Evolutionary conservation across 2,797 vertebrate genomes (phyloP), one percentile per base, ranked within the genome.

Genomic region (Mormyrus proboscirostris): DNA sequence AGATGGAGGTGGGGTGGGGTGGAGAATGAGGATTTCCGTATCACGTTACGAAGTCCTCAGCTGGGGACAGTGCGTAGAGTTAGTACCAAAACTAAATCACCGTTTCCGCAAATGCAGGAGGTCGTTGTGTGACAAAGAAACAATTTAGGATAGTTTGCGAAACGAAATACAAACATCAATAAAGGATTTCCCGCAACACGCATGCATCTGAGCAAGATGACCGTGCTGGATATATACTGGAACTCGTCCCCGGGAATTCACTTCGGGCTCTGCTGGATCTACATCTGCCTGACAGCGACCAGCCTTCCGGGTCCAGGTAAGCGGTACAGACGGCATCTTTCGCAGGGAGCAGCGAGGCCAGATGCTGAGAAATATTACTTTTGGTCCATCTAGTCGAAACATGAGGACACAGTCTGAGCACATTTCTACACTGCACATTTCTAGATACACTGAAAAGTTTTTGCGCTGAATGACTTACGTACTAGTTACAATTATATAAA

Each of bases 241-340:
- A 90, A 88, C 14, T 50, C 88, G 3, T 73, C 0, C 83, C 89
- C 85, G 83, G 57, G n/a, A 62, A 22, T 53, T 76, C 86, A 69
- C 16, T 91, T 44, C 86, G 47, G 22, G 10, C 47, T 1, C 47
- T 93, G n/a, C 93, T 57, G 92, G 91, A 0, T 95, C 0, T 93
- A 89, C 90, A 88, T 59, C 7, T 25, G 90, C 1, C 55, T 95
- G 89, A 0, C 92, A 8, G 5, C 59, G n/a, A 50, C 25, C 19
- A n/a, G 85, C 53, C 14, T 65, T 47, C 29, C 65, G 29, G 29
- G 50, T 86, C 25, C 41, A 95, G 96, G 96, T 96, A 94, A 94
- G 94, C 76, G 41, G 41, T 49, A 9, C 19, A 22, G 8, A 47
- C 9, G 7, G 16, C 47, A 47, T 1, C 22, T n/a, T 44, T 47